These are phyloP conservation scores for Merops nubicus DNA, from an alignment of 2,113 vertebrate genomes.

Conservation along the genomic window DNA sequence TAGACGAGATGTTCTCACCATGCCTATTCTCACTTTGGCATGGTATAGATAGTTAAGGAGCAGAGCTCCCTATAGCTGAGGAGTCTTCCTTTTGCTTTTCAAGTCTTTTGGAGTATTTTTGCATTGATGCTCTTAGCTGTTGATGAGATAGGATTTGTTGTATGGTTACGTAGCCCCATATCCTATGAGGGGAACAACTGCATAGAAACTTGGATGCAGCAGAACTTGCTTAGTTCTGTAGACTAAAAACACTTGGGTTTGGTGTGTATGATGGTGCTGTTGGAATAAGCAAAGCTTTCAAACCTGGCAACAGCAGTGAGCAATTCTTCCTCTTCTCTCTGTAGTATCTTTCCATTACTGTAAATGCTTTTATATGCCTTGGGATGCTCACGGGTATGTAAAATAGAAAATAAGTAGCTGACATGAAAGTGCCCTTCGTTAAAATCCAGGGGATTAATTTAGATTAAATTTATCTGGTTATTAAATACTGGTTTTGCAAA, in stretches of 20 bases:
- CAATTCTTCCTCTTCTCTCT: not conserved
- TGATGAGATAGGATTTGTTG: not conserved
- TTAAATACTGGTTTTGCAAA: not conserved
- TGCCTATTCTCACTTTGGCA: not conserved
- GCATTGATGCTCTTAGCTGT: not conserved
- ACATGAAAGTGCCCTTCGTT: not conserved
- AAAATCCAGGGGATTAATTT: not conserved
- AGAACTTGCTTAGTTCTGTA: not conserved
- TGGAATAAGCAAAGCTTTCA: not conserved
- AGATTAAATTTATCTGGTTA: not conserved
- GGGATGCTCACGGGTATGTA: not conserved
- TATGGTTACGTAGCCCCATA: not conserved
- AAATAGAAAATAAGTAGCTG: constrained; percentile 11
- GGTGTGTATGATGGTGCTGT: not conserved
- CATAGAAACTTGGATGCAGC: not conserved
- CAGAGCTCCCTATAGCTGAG: not conserved
- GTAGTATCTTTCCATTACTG: not conserved
- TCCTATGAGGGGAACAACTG: not conserved
- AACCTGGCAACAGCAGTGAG: not conserved
- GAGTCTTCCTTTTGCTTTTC: not conserved
- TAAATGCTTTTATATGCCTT: not conserved
- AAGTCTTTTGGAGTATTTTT: not conserved
- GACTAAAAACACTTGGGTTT: not conserved
- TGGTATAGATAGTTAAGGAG: not conserved
- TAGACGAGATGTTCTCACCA: not conserved